Evolutionary conservation across 2,113 vertebrate genomes (phyloP).

Genomic region (Arothron firmamentum): DNA sequence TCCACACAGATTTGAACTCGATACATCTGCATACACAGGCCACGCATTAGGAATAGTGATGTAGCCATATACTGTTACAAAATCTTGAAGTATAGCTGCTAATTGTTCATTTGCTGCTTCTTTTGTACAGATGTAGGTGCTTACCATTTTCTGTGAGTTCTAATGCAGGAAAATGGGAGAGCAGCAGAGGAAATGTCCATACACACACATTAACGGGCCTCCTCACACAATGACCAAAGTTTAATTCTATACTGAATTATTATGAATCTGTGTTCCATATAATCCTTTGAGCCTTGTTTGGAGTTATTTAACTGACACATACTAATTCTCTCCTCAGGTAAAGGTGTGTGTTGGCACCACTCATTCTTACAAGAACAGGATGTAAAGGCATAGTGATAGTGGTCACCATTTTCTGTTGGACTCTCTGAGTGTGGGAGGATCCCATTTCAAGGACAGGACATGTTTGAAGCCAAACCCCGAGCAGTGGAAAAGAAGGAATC

Average conservation of each 20-base stretch:
- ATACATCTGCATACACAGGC: conserved; percentile 2
- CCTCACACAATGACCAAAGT: neutral
- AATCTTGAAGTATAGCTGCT: too few species aligned
- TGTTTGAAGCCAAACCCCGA: conserved; percentile 84
- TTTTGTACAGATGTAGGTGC: too few species aligned
- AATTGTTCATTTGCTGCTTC: too few species aligned
- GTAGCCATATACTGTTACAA: neutral
- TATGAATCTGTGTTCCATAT: neutral
- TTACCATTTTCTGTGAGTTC: neutral
- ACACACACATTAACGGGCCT: too few species aligned
- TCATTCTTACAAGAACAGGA: conserved; percentile 32
- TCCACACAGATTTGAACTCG: conserved; percentile 1
- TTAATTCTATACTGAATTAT: neutral
- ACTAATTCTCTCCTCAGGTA: conserved; percentile 28
- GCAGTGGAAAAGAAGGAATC: conserved; percentile 80
- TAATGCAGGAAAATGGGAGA: neutral
- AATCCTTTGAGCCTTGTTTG: neutral
- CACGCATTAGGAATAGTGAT: neutral
- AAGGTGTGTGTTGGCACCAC: conserved; percentile 23
- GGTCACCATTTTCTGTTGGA: conserved; percentile 26
- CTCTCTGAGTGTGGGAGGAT: conserved; percentile 31
- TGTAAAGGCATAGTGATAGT: conserved; percentile 54
- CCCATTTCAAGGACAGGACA: conserved; percentile 60
- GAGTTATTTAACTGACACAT: neutral
- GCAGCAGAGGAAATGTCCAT: neutral